A percentile compares a stretch with the other conserved stretches of the same genome.
Evolutionary conservation across 2,113 vertebrate genomes (phyloP).

Genomic region (Campylorhamphus procurvoides): DNA sequence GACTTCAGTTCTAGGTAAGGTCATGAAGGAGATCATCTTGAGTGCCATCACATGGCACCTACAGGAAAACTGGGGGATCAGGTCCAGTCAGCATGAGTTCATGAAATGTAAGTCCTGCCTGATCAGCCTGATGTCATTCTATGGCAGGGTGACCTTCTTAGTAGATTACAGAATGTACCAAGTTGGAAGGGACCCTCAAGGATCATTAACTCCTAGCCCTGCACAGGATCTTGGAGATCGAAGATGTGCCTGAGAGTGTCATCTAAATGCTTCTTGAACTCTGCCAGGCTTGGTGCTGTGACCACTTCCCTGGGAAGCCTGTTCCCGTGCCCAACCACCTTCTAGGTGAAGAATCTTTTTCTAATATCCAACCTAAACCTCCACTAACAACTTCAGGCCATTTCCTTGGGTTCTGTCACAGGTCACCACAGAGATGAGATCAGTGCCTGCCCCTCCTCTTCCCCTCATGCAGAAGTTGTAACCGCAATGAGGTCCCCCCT

Average conservation of each 20-base stretch:
- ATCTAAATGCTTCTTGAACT: background rate
- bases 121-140: background rate
- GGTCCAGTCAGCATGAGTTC: background rate
- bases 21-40: background rate
- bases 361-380: background rate
- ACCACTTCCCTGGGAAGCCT: background rate
- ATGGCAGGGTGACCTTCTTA: background rate
- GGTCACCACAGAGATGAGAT: background rate
- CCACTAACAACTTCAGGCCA: background rate
- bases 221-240: background rate
- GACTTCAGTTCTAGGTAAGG: background rate
- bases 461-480: background rate
- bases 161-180: background rate
- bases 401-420: background rate
- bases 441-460: background rate
- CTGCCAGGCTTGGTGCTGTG: background rate
- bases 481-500: background rate
- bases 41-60: background rate
- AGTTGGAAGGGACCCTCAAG: background rate
- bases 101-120: background rate
- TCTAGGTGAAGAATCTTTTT: background rate
- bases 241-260: background rate
- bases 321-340: background rate
- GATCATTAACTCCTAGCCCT: background rate
- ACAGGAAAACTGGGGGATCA: background rate